phyloP scores from a whole-genome alignment of 2,113 vertebrate species.

The Macaca nemestrina region DNA sequence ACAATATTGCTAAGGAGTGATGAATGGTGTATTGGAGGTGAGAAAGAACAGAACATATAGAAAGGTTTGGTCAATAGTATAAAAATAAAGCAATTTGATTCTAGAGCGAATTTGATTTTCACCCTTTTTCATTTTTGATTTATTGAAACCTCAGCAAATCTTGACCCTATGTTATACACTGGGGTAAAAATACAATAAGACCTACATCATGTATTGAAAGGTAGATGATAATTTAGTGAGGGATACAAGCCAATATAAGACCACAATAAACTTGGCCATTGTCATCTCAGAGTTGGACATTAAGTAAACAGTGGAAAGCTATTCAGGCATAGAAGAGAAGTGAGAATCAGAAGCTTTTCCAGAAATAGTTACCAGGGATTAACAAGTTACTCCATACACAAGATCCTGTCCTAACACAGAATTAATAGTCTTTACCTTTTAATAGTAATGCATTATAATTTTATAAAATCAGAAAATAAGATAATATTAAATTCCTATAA shows the following conservation, averaged over 20 bases:
- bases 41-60: background rate
- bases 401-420: background rate
- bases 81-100: slow-evolving; percentile 32
- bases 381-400: background rate
- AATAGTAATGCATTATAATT: background rate
- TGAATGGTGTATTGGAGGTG: background rate
- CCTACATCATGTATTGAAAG: background rate
- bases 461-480: background rate
- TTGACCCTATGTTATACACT: background rate
- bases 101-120: slow-evolving; percentile 9
- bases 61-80: background rate
- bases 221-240: background rate
- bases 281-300: background rate
- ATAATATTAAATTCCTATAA: background rate
- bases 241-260: background rate
- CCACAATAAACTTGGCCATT: background rate
- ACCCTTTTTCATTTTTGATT: slow-evolving; percentile 54
- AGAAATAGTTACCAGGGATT: background rate
- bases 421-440: background rate
- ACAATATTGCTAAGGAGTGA: background rate
- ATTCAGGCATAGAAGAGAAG: background rate
- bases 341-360: background rate
- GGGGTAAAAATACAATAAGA: slow-evolving; percentile 30
- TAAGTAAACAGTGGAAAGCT: background rate
- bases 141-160: background rate